phyloP scores from a whole-genome alignment of 2,888 invertebrate genomes.

The Chorisops tibialis region DNA sequence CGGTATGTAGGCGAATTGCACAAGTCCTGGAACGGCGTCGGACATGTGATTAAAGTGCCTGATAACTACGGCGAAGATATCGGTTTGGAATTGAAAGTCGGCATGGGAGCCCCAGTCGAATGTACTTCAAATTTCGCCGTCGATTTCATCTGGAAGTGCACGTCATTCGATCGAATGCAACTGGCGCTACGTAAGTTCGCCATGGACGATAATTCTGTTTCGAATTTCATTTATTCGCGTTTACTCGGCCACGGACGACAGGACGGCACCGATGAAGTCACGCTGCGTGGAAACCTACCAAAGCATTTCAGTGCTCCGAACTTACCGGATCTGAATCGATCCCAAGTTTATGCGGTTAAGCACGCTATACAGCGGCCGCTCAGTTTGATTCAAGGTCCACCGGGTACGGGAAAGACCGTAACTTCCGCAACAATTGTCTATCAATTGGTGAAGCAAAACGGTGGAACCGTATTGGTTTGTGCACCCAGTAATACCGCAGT shows the following conservation, averaged over 20 bases:
- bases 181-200: conserved; percentile 91
- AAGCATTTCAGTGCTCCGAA: conserved; percentile 97
- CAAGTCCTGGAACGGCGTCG: conserved; percentile 96
- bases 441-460: conserved; percentile 91
- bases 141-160: conserved; percentile 99
- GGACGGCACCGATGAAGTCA: conserved; percentile 90
- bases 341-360: conserved; percentile 96
- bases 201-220: conserved; percentile 93
- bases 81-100: conserved; percentile 91
- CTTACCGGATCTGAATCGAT: conserved; percentile 94
- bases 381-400: conserved; percentile 95
- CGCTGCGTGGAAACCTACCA: conserved; percentile 82
- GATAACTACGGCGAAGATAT: conserved; percentile 98
- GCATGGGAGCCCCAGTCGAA: conserved; percentile 87
- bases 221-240: conserved; percentile 96
- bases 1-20: conserved; percentile 90
- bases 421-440: conserved; percentile 99
- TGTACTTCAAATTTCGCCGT: conserved; percentile 95
- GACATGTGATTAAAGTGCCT: conserved; percentile 94
- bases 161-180: conserved; percentile 97
- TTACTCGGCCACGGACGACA: conserved; percentile 92
- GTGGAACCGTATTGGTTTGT: conserved; percentile 93
- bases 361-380: conserved; percentile 95
- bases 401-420: conserved; percentile 94
- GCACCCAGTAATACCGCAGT: conserved; percentile 99